Conservation (phyloP, 2,888 invertebrate genomes). For the Drosophila kanekoi region DNA sequence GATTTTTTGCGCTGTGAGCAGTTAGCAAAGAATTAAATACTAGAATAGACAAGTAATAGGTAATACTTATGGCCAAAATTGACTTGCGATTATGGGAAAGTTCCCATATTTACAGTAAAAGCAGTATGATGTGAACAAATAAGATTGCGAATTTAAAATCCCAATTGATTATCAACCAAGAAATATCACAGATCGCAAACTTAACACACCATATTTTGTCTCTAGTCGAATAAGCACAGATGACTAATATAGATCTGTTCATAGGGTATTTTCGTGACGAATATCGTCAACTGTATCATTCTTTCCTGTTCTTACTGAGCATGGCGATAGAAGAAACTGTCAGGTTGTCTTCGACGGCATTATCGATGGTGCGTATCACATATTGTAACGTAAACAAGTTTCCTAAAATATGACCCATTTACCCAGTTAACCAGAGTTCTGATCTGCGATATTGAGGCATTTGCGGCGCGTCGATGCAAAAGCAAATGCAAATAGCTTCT, state of each 20-base stretch:
- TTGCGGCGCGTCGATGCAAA: constrained; percentile 42
- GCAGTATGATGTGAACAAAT: no score
- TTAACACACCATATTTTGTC: no score
- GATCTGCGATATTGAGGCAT: constrained; percentile 35
- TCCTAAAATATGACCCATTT: constrained; percentile 85
- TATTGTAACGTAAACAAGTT: constrained; percentile 77
- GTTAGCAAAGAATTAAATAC: no score
- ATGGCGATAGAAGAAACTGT: constrained; percentile 35
- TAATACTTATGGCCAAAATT: no score
- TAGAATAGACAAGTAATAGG: no score
- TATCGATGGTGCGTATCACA: constrained; percentile 44
- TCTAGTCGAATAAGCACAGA: neutral
- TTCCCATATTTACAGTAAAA: no score
- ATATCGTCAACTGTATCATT: neutral
- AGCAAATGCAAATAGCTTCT: constrained; percentile 38
- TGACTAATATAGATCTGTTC: neutral
- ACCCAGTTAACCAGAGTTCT: constrained; percentile 73
- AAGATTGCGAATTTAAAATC: no score
- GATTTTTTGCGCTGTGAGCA: no score
- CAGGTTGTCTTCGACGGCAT: constrained; percentile 25
- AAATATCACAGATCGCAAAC: no score
- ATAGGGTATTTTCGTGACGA: neutral
- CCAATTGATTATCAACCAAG: no score
- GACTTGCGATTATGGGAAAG: no score
- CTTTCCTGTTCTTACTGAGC: constrained; percentile 22